These are phyloP conservation scores for Parauchenoglanis punctatus DNA, from an alignment of 2,797 vertebrate genomes.

Conservation along the genomic window DNA sequence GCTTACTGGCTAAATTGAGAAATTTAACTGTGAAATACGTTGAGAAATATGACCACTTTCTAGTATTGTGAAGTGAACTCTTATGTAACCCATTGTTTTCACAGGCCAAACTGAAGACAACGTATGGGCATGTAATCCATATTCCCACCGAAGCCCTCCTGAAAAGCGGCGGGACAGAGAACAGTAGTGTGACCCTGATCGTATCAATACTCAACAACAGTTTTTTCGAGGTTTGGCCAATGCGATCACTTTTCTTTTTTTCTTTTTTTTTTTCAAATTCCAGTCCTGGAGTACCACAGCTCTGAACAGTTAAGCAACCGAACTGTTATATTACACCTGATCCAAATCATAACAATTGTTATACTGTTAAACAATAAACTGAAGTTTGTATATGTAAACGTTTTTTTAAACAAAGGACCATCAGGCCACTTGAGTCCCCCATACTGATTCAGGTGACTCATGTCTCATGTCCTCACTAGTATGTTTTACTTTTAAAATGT, in stretches of 20 bases:
- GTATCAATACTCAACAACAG: constrained; percentile 61
- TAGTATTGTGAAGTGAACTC: not conserved
- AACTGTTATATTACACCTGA: not conserved
- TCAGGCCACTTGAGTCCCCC: not conserved
- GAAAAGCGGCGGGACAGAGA: not conserved
- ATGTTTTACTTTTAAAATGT: too few species aligned
- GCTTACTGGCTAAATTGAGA: not conserved
- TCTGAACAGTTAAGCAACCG: not conserved
- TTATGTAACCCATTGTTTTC: not conserved
- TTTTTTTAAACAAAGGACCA: not conserved
- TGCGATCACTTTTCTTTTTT: not conserved
- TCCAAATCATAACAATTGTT: not conserved
- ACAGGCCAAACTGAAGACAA: constrained; percentile 13
- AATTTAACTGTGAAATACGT: not conserved
- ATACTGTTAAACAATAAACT: not conserved
- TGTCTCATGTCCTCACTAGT: too few species aligned
- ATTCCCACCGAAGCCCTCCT: constrained; percentile 66
- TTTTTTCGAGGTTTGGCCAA: constrained; percentile 63
- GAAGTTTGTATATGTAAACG: not conserved
- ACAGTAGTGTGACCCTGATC: constrained; percentile 43
- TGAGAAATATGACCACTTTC: not conserved
- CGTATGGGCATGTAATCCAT: constrained; percentile 32
- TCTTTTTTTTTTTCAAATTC: not conserved
- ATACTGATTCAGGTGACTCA: not conserved
- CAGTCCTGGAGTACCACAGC: not conserved